phyloP scores from a whole-genome alignment of 2,888 invertebrate genomes.

The Scaptomyza caliginosa region DNA sequence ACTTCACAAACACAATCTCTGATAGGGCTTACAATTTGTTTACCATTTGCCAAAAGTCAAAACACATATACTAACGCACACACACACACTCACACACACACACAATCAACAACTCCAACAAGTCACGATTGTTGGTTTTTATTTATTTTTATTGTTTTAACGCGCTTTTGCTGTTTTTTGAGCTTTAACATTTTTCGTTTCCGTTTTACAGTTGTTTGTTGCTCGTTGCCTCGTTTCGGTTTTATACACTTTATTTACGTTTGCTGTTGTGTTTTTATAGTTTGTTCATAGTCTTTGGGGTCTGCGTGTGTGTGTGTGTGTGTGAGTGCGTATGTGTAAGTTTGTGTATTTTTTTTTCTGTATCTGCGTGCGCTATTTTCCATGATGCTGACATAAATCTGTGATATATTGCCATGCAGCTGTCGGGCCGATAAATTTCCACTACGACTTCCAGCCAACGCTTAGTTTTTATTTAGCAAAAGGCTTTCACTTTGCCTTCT shows the following conservation, averaged over 20 bases:
- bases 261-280: slow-evolving; percentile 42
- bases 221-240: slow-evolving; percentile 21
- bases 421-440: slow-evolving; percentile 57
- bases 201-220: slow-evolving; percentile 33
- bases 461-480: slow-evolving; percentile 57
- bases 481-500: slow-evolving; percentile 28
- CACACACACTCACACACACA: slow-evolving; percentile 1
- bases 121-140: slow-evolving; percentile 24
- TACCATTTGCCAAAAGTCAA: slow-evolving; percentile 51
- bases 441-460: slow-evolving; percentile 37
- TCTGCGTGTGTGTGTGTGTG: background rate
- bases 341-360: slow-evolving; percentile 22
- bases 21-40: slow-evolving; percentile 70
- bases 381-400: slow-evolving; percentile 77
- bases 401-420: slow-evolving; percentile 71
- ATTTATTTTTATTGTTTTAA: slow-evolving; percentile 32
- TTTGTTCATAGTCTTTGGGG: slow-evolving; percentile 33
- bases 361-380: slow-evolving; percentile 51
- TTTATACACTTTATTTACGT: slow-evolving; percentile 27
- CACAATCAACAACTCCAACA: slow-evolving; percentile 14
- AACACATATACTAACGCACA: slow-evolving; percentile 15
- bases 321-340: slow-evolving; percentile 1
- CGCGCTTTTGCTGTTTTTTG: slow-evolving; percentile 18
- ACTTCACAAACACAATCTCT: slow-evolving; percentile 25
- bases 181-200: slow-evolving; percentile 51